phyloP scores from a whole-genome alignment of 2,888 invertebrate species.

The Heliconius ethilla region DNA sequence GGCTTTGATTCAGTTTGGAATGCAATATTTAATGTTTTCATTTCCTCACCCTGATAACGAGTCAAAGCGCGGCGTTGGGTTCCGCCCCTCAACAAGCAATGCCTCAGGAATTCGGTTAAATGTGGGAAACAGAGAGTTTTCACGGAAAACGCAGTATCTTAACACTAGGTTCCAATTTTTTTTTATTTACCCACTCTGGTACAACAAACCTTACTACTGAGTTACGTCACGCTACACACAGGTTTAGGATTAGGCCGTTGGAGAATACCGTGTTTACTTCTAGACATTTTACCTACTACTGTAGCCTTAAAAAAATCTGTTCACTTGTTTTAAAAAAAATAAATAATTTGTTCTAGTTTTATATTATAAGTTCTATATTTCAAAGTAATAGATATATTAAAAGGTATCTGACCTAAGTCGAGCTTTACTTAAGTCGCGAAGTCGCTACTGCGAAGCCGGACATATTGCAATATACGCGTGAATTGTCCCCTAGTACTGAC shows the following conservation, averaged over 20 bases:
- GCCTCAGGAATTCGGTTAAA: too few relatives aligned
- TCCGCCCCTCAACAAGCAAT: neutral
- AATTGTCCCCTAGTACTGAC: constrained; percentile 84
- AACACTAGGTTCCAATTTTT: too few relatives aligned
- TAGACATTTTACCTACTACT: neutral
- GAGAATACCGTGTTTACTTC: neutral
- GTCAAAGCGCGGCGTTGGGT: neutral
- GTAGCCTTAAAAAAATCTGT: neutral
- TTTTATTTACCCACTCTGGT: too few relatives aligned
- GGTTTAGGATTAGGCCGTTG: too few relatives aligned
- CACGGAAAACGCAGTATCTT: too few relatives aligned
- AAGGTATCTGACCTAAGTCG: constrained; percentile 29
- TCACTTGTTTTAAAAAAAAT: neutral
- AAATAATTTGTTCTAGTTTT: neutral
- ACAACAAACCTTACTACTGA: too few relatives aligned
- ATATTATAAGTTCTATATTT: neutral
- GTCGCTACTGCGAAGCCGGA: constrained; percentile 36
- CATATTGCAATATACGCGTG: constrained; percentile 42
- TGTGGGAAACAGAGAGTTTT: too few relatives aligned
- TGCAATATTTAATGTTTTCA: too few relatives aligned
- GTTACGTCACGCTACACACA: too few relatives aligned
- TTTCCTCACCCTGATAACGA: neutral
- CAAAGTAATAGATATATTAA: constrained; percentile 51
- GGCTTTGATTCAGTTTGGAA: too few relatives aligned
- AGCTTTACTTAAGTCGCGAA: constrained; percentile 32